A percentile compares a stretch with the other conserved stretches of the same genome.
phyloP scores from a whole-genome alignment of 2,113 vertebrate species.

The Neoarius graeffei region DNA sequence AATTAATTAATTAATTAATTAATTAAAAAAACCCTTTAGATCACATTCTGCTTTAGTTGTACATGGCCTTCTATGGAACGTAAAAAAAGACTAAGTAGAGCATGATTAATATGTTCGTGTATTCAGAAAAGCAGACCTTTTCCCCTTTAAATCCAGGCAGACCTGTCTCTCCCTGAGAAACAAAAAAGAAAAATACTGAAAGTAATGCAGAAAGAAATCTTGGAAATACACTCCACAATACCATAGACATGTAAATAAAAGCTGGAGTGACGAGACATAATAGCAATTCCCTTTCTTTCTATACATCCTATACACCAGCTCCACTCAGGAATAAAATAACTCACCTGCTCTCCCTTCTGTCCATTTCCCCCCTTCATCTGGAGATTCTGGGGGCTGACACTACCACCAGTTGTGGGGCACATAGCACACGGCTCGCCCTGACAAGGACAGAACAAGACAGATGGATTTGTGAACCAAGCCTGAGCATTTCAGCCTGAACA shows the following conservation, averaged over 20 bases:
- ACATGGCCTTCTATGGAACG: neutral
- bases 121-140: slow-evolving; percentile 59
- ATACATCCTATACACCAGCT: neutral
- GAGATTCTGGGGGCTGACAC: slow-evolving; percentile 24
- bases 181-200: neutral
- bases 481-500: neutral
- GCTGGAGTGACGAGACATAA: neutral
- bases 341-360: slow-evolving; percentile 67
- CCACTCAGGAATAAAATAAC: slow-evolving; percentile 20
- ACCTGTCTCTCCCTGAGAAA: slow-evolving; percentile 66
- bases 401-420: slow-evolving; percentile 63
- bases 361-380: slow-evolving; percentile 64
- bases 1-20: too few species aligned
- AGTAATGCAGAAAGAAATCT: neutral
- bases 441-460: neutral
- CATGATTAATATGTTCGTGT: neutral
- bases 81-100: neutral
- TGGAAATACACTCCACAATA: neutral
- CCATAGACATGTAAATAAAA: neutral
- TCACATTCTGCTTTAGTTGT: neutral
- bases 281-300: neutral
- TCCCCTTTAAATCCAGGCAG: slow-evolving; percentile 65
- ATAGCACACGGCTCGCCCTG: slow-evolving; percentile 72
- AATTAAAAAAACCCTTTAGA: neutral
- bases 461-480: neutral